phyloP scores from a whole-genome alignment of 2,797 vertebrate species.

The Sus cebifrons region DNA sequence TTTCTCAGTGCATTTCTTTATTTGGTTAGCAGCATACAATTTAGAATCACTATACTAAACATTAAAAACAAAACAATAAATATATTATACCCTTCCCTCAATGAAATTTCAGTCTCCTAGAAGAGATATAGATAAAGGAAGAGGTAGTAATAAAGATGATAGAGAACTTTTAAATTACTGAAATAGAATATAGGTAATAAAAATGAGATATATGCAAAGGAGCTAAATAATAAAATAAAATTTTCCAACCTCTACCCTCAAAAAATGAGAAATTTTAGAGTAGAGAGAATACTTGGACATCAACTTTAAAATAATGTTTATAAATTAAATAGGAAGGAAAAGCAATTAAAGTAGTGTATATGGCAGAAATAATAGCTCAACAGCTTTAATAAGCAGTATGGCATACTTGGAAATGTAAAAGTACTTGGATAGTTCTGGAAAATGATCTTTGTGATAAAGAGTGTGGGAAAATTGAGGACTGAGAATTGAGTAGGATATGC shows the following conservation, averaged over 20 bases:
- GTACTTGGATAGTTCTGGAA: neutral
- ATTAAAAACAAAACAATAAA: neutral
- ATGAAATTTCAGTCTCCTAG: neutral
- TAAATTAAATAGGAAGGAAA: neutral
- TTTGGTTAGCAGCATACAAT: conserved; percentile 25
- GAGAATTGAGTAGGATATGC: neutral
- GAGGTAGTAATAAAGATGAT: neutral
- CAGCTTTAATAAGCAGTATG: neutral
- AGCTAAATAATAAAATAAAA: neutral
- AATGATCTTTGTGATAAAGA: neutral
- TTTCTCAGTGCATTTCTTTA: neutral
- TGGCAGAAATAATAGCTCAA: neutral
- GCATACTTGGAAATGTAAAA: neutral
- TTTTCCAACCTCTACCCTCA: neutral
- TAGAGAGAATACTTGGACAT: neutral
- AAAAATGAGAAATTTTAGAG: neutral
- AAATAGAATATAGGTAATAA: neutral
- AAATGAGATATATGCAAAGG: neutral
- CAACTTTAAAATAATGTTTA: neutral
- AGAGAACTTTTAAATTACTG: neutral
- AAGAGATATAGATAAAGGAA: neutral
- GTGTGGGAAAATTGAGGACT: neutral
- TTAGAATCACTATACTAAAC: neutral
- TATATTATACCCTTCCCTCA: neutral
- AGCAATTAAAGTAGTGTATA: neutral